A percentile compares a stretch with the other conserved stretches of the same genome.
These are phyloP conservation scores for Onychorhynchus coronatus DNA, from an alignment of 2,113 vertebrate genomes.

Conservation along the genomic window DNA sequence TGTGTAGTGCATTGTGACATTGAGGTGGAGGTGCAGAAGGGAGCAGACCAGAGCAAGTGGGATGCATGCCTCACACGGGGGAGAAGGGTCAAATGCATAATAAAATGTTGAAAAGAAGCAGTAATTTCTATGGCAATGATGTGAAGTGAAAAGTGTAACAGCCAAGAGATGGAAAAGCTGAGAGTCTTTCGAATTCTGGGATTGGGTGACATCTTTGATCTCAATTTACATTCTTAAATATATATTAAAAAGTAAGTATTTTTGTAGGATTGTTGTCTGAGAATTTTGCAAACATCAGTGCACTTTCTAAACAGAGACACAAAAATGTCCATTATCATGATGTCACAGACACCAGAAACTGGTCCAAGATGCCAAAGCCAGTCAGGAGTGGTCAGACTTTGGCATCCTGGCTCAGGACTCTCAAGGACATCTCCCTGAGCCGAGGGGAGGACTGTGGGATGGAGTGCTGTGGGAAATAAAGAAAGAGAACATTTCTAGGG, in stretches of 20 bases:
- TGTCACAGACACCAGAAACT: not conserved
- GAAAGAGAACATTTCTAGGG: not conserved
- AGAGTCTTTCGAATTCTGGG: not conserved
- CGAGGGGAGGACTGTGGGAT: not conserved
- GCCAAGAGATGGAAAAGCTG: not conserved
- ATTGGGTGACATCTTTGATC: not conserved
- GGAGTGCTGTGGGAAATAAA: not conserved
- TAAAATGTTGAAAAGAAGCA: not conserved
- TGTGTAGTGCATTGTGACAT: not conserved
- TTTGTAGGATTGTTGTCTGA: not conserved
- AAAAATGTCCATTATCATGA: not conserved
- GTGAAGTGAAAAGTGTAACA: not conserved
- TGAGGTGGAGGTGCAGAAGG: not conserved
- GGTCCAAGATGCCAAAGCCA: not conserved
- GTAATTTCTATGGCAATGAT: not conserved
- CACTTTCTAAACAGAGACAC: not conserved
- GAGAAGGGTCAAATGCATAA: not conserved
- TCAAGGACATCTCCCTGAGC: not conserved
- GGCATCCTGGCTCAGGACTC: not conserved
- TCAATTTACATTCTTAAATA: not conserved
- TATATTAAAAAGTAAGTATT: not conserved
- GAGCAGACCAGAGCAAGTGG: not conserved
- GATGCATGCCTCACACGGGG: not conserved
- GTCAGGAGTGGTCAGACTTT: not conserved
- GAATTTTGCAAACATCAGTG: not conserved